phyloP scores from a whole-genome alignment of 2,797 vertebrate genomes.

The Nyctalus aviator region DNA sequence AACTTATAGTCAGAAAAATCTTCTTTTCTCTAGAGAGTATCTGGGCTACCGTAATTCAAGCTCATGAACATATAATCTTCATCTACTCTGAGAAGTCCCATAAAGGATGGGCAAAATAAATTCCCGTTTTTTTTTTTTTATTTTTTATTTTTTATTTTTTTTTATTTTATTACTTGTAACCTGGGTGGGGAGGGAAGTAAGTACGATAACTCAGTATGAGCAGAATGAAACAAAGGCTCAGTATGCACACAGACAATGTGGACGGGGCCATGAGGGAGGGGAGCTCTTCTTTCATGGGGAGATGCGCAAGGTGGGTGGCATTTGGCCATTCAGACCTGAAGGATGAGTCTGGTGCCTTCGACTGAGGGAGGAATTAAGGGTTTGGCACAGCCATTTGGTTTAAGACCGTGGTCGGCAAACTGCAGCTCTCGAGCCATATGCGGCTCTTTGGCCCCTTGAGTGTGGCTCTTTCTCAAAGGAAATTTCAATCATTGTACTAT shows the following conservation, averaged over 20 bases:
- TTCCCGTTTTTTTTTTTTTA: not conserved
- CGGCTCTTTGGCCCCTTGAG: no score
- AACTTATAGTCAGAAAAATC: not conserved
- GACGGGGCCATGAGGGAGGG: fast-evolving
- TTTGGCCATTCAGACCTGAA: not conserved
- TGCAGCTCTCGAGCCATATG: no score
- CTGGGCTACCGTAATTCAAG: not conserved
- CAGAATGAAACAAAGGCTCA: not conserved
- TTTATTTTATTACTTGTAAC: not conserved
- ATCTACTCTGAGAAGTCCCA: not conserved
- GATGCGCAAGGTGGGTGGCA: no score
- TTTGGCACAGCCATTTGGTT: not conserved
- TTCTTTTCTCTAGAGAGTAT: not conserved
- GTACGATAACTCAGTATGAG: not conserved
- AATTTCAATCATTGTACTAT: no score
- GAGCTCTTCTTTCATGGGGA: not conserved
- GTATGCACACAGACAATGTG: no score
- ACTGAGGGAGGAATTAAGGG: not conserved
- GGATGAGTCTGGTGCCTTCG: not conserved
- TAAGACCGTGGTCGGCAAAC: not conserved
- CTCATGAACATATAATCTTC: not conserved
- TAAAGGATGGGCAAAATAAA: not conserved
- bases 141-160: not conserved
- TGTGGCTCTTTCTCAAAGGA: no score
- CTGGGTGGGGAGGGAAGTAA: not conserved